Evolutionary conservation across 2,888 invertebrate species (phyloP), one percentile per base, ranked within the genome.

Genomic region (Heliconius ismenius): DNA sequence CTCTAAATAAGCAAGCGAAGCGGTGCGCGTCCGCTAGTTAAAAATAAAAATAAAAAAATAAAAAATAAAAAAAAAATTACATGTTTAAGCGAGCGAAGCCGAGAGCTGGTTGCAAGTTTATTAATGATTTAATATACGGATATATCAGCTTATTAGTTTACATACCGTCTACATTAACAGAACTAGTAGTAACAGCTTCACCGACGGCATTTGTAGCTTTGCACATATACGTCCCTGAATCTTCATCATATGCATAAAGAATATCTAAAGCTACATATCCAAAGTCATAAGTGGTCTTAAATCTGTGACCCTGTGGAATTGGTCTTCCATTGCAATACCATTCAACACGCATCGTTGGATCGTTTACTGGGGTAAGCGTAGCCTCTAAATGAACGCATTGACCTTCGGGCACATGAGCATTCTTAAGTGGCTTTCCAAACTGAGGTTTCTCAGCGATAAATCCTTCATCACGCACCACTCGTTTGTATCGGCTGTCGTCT

Each of bases 261-360:
- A 99, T 98, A 88, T 99, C 99, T 83, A 99, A 94, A 54, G 99
- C 98, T 39, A 99, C 99, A 89, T 98, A 99, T 81, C 99, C 99
- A 90, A 99, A 99, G 90, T 99, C 99, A 86, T 98, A 98, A 4
- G 98, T 98, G 6, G 98, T 98, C 91, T 98, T 98, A 92, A 99
- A 99, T 81, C 99, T 96, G 89, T 99, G 99, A 72, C 99, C 98
- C 87, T 97, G 97, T 86, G 97, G 97, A 84, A 99, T 96, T 4
- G 99, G 98, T 85, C 97, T 95, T 74, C 98, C 99, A 91, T 99
- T 98, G 90, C 98, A 97, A 93, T 96, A 99, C 99, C 99, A 99
- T 93, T 99, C 99, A 15, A 99, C 98, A 82, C 97, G 96, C 99
- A 99, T 99, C 13, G 98, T 98, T 7, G 99, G 98, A 90, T 99